These are phyloP conservation scores for Lampropteryx suffumata DNA, from an alignment of 2,888 invertebrate genomes.

Conservation along the genomic window DNA sequence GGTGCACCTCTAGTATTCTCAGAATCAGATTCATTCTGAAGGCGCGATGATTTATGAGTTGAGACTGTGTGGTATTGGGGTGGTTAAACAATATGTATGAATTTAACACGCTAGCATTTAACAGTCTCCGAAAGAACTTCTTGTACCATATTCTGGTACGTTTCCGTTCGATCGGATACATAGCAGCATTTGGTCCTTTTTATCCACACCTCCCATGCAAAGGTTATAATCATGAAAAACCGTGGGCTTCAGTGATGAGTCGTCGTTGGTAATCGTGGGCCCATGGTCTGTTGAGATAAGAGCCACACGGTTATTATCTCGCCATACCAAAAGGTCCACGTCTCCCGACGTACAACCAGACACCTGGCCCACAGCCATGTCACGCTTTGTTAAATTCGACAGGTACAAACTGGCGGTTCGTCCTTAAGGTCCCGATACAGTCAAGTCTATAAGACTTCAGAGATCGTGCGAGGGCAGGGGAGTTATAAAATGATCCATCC, in stretches of 20 bases:
- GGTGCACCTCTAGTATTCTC: too few relatives aligned
- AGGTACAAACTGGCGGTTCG: background rate
- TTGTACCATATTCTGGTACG: background rate
- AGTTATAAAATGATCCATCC: background rate
- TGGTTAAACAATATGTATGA: too few relatives aligned
- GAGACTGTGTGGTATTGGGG: too few relatives aligned
- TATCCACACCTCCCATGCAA: background rate
- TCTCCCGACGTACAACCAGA: background rate
- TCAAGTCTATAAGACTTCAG: background rate
- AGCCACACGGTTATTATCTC: background rate
- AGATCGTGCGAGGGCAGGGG: background rate
- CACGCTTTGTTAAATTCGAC: background rate
- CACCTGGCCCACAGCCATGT: background rate
- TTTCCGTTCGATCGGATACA: background rate
- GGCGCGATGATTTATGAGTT: too few relatives aligned
- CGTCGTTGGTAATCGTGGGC: background rate
- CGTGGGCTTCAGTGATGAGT: background rate
- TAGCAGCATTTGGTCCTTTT: background rate
- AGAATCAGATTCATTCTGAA: too few relatives aligned
- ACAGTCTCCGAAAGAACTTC: background rate
- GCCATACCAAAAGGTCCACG: background rate
- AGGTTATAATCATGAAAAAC: background rate
- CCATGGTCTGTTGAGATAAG: background rate
- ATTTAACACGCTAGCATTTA: background rate
- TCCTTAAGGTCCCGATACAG: background rate